These are phyloP conservation scores for Acipenser oxyrinchus DNA, from an alignment of 2,797 vertebrate genomes.

Conservation along the genomic window DNA sequence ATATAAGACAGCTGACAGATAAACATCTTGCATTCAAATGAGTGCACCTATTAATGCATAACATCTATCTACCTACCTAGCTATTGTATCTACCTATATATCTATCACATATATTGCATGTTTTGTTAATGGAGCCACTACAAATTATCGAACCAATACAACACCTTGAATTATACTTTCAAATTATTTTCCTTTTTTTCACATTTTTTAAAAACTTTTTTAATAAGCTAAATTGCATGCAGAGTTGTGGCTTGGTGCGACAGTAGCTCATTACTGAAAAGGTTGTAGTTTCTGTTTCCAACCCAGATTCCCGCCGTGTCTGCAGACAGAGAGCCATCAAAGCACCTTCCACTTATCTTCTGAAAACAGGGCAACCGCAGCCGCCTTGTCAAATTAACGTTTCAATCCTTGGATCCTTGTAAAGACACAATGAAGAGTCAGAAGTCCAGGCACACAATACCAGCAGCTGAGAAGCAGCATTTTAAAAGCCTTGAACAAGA, in stretches of 20 bases:
- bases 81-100: no score
- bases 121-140: no score
- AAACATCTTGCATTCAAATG: no score
- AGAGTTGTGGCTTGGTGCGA: slow-evolving; percentile 4
- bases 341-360: slow-evolving; percentile 35
- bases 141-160: no score
- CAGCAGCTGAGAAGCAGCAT: slow-evolving; percentile 30
- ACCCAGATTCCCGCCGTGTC: slow-evolving; percentile 24
- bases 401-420: slow-evolving; percentile 41
- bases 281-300: slow-evolving; percentile 16
- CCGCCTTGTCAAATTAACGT: slow-evolving; percentile 44
- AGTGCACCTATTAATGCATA: no score
- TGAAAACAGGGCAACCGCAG: slow-evolving; percentile 41
- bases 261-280: slow-evolving; percentile 21
- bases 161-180: no score
- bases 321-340: slow-evolving; percentile 30
- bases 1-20: no score
- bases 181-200: no score
- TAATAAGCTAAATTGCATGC: slow-evolving; percentile 1
- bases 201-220: neutral
- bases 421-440: slow-evolving; percentile 35
- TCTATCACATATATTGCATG: no score
- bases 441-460: slow-evolving; percentile 25
- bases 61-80: no score
- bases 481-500: slow-evolving; percentile 20